Evolutionary conservation across 1,140 invertebrate genomes (phyloP), one percentile per base, ranked within the genome.

Genomic region (Centruroides vittatus): DNA sequence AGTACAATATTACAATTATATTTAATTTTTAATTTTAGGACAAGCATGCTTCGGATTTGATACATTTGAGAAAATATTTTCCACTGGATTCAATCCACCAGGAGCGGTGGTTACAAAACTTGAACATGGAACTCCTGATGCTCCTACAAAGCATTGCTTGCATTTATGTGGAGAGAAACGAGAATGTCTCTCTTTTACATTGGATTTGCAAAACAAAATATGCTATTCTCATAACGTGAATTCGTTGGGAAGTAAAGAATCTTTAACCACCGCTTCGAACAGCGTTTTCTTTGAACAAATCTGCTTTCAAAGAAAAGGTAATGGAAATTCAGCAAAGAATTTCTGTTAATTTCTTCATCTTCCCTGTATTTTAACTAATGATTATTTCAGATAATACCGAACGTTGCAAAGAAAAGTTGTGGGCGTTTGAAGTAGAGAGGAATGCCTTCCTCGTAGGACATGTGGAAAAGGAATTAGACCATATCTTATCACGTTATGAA

Each of bases 361-460:
- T 41, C 3, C 0, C 41, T 8, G 8, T 6, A 41, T 41, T 41
- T 8, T 41, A 41, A 41, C 8, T 41, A 6, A 41, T 41, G 41
- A 41, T 41, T 6, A 41, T 41, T 41, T 50, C 35, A 54, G 47
- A 56, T 11, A 48, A 47, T 61, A 10, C 73, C 73, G 61, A 71
- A 73, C 54, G 70, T 35, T 78, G 77, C 62, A 74, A 74, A 9
- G 35, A 64, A 13, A 67, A 75, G 10, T 65, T 77, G 3, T 78
- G 77, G 77, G 69, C 74, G 10, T 77, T 79, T 66, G 77, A 79
- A 59, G 59, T 78, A 41, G 75, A 78, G 6, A 62, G 74, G 13
- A 75, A 73, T n/a, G 70, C 75, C 13, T 74, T 66, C 60, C 62
- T 78, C 13, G 75, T 77, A 36, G 76, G 74, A 10, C 76, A 72